Conservation (phyloP, 2,888 invertebrate species). For the Chironomus tentans region DNA sequence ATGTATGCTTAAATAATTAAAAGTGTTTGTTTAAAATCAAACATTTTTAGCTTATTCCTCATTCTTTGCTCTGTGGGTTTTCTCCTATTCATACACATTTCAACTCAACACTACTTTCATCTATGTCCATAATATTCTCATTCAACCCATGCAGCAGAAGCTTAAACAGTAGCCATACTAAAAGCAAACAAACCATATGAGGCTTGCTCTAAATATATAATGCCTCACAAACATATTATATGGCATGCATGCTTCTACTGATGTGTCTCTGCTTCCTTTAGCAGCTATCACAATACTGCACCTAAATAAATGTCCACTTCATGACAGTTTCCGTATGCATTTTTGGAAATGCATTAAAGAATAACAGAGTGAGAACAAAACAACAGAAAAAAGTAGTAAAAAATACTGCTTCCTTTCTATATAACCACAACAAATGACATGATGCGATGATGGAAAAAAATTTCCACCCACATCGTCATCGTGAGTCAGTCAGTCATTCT, state of each 20-base stretch:
- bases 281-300: not conserved
- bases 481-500: not conserved
- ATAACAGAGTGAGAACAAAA: too few species aligned
- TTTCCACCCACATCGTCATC: not conserved
- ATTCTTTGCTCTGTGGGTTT: not conserved
- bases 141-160: too few species aligned
- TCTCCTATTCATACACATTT: too few species aligned
- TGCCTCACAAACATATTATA: not conserved
- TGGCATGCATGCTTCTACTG: not conserved
- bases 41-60: slow-evolving; percentile 8
- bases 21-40: slow-evolving; percentile 24
- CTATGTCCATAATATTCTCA: too few species aligned
- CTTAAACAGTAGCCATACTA: not conserved
- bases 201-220: not conserved
- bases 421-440: not conserved
- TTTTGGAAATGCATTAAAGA: too few species aligned
- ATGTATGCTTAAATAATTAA: slow-evolving; percentile 27
- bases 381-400: not conserved
- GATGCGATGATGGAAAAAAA: not conserved
- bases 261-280: not conserved
- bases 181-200: not conserved
- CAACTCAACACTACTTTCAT: too few species aligned
- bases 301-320: not conserved
- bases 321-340: not conserved
- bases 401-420: not conserved